Base-by-base conservation (phyloP, 2,888 invertebrate genomes). In the Ptychoptera contaminata region DNA sequence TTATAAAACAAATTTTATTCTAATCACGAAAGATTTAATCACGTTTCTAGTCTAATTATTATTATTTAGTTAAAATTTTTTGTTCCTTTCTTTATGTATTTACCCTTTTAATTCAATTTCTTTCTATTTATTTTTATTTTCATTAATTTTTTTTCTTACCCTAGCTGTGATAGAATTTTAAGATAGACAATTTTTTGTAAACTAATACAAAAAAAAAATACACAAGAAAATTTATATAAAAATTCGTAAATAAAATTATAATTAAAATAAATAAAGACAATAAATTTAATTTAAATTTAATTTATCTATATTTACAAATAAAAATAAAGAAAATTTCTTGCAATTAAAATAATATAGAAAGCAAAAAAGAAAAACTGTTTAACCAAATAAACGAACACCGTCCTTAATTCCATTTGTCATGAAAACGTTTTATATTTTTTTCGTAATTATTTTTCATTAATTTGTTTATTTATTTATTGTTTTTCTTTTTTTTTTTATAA, bases 81-180 rank as follows among this genome's bases (percentile, higher is more conserved):
- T n/a, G n/a, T n/a, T 40, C 15, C 31, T 30, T 31, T 31, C 12
- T 30, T 41, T 5, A 5, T 35, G n/a, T 35, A 11, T 6, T 5
- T 11, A 9, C 5, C 5, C 35, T 12, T 14, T 16, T 15, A 16
- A 7, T 8, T 16, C 15, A 42, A 14, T 42, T 23, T 41, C 14
- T 16, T 34, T 35, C 11, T 35, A 35, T 16, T 36, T 30, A 16
- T 35, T 9, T 36, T 29, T 42, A 12, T 37, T 30, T 47, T 48
- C 47, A 34, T 34, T 11, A 9, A 11, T 32, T 32, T 32, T 42
- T 16, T 42, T 46, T 62, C 62, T 58, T 55, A 60, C 65, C 65
- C 54, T 65, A 63, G 62, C 64, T 64, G 65, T 64, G 64, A 64
- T 64, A 64, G 58, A 38, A 48, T 46, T 37, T 42, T 51, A 53